Evolutionary conservation across 2,113 vertebrate species (phyloP).

Genomic region (Trachemys scripta): DNA sequence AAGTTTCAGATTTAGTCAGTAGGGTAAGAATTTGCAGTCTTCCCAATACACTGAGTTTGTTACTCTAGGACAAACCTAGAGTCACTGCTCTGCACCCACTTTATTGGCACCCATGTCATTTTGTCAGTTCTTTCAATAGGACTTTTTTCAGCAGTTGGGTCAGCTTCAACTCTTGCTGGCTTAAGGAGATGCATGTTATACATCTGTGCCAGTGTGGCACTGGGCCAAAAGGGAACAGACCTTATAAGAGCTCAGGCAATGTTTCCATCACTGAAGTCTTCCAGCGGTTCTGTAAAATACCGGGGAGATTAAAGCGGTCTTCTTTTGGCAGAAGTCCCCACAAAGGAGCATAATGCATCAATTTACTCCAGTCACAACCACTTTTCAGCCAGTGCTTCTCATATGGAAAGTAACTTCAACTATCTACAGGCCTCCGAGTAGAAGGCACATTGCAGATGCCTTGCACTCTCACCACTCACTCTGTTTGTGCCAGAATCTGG

Average conservation of each 20-base stretch:
- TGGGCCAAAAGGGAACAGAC: not conserved
- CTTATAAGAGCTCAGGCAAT: not conserved
- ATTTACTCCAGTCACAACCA: too few species aligned
- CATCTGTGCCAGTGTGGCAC: not conserved
- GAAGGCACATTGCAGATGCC: not conserved
- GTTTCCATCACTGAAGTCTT: not conserved
- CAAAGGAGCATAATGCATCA: too few species aligned
- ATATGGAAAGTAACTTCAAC: not conserved
- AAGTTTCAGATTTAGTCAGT: not conserved
- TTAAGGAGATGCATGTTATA: too few species aligned
- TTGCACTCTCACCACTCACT: not conserved
- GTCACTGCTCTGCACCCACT: not conserved
- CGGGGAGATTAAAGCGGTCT: too few species aligned
- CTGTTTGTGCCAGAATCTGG: too few species aligned
- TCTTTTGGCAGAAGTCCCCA: too few species aligned
- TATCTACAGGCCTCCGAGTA: not conserved
- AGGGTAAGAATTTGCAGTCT: not conserved
- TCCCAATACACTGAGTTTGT: not conserved
- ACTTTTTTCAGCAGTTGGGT: not conserved
- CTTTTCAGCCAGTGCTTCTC: too few species aligned
- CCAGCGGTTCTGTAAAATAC: not conserved
- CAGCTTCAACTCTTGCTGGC: not conserved
- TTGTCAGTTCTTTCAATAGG: not conserved
- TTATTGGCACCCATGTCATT: not conserved
- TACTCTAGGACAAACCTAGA: not conserved